Evolutionary conservation across 2,888 invertebrate species (phyloP).

Genomic region (Cryptocheilus praepositus): DNA sequence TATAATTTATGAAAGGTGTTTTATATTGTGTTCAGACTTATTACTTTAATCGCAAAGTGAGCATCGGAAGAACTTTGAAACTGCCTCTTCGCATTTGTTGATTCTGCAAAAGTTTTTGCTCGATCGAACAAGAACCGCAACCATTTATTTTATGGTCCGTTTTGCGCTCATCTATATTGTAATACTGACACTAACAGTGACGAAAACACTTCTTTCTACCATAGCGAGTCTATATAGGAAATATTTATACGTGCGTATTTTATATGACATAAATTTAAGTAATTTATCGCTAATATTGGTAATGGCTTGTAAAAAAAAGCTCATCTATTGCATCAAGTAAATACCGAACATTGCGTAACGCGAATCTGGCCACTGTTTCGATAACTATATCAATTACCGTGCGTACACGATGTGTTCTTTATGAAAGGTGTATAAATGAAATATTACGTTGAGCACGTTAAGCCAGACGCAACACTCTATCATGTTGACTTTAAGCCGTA

Average conservation of each 20-base stretch:
- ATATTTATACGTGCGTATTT: conserved; percentile 58
- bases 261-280: conserved; percentile 50
- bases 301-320: conserved; percentile 39
- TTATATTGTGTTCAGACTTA: conserved; percentile 12
- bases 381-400: conserved; percentile 2
- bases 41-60: conserved; percentile 5
- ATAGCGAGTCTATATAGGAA: conserved; percentile 25
- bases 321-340: conserved; percentile 32
- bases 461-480: too few relatives aligned
- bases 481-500: too few relatives aligned
- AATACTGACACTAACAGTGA: conserved; percentile 20
- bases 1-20: too few relatives aligned
- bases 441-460: too few relatives aligned
- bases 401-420: background rate
- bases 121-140: too few relatives aligned
- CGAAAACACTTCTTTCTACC: conserved; percentile 21
- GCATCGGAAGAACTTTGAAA: background rate
- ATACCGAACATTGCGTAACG: conserved; percentile 34
- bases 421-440: too few relatives aligned
- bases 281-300: conserved; percentile 48
- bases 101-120: too few relatives aligned
- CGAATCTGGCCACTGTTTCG: background rate
- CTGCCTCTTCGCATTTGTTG: background rate
- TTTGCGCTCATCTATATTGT: background rate
- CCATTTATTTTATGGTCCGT: too few relatives aligned